These are phyloP conservation scores for Phataginus tricuspis DNA, from an alignment of 2,797 vertebrate species.

Conservation along the genomic window DNA sequence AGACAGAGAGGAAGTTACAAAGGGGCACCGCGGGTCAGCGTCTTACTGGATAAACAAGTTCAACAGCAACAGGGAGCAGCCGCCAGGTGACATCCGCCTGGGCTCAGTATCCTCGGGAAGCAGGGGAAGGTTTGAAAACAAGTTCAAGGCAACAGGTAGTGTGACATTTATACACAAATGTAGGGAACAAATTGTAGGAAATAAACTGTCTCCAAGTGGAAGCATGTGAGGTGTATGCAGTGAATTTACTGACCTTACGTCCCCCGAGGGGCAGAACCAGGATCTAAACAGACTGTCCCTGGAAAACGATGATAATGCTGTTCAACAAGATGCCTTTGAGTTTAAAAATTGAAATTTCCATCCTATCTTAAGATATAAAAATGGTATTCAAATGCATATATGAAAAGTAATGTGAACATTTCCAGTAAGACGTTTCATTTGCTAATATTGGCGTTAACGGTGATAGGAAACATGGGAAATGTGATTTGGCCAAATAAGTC, in stretches of 20 bases:
- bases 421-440: background rate
- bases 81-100: background rate
- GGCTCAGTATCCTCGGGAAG: slow-evolving; percentile 60
- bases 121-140: slow-evolving; percentile 39
- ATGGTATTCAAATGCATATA: background rate
- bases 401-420: background rate
- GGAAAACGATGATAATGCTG: background rate
- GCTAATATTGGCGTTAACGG: background rate
- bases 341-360: background rate
- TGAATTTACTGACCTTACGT: background rate
- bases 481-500: background rate
- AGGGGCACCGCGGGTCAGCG: slow-evolving; percentile 55
- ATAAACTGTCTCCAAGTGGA: background rate
- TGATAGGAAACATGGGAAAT: background rate
- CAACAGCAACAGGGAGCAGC: slow-evolving; percentile 45
- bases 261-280: background rate
- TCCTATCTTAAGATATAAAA: background rate
- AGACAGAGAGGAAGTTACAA: slow-evolving; percentile 68
- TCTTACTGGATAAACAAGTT: slow-evolving; percentile 63
- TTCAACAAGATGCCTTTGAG: background rate
- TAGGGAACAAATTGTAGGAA: background rate
- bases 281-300: background rate
- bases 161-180: background rate
- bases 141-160: background rate
- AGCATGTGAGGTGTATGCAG: background rate